Evolutionary conservation across 2,888 invertebrate species (phyloP).

Genomic region (Eupithecia tripunctaria): DNA sequence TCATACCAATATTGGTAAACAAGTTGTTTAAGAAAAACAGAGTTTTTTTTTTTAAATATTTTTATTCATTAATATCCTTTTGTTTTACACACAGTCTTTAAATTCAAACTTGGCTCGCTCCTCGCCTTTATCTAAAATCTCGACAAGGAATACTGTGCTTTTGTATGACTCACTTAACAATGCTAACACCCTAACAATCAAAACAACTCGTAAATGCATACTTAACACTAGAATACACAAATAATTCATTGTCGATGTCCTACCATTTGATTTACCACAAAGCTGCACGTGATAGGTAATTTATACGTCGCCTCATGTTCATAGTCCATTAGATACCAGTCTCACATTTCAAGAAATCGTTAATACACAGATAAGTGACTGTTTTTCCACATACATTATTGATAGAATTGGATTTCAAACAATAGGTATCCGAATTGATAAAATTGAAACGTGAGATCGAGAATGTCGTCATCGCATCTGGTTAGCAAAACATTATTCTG

Average conservation of each 20-base stretch:
- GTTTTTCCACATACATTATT: slow-evolving; percentile 1
- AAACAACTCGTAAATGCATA: neutral
- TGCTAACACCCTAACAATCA: neutral
- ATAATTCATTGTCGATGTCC: neutral
- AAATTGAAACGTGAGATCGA: neutral
- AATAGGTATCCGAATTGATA: neutral
- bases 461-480: neutral
- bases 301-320: neutral
- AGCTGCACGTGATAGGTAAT: neutral
- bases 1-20: neutral
- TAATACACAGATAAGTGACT: slow-evolving; percentile 1
- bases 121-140: neutral
- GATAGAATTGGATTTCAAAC: neutral
- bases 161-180: slow-evolving; percentile 3
- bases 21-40: neutral
- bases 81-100: slow-evolving; percentile 20
- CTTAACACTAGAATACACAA: neutral
- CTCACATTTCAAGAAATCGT: neutral
- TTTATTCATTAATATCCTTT: slow-evolving; percentile 18
- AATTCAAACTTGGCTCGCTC: slow-evolving; percentile 11
- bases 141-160: neutral
- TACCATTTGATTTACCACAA: slow-evolving; percentile 7
- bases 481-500: neutral
- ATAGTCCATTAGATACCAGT: neutral
- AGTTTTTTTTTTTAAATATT: neutral